Conservation (phyloP, 2,113 vertebrate species). For the Dasyornis broadbenti region DNA sequence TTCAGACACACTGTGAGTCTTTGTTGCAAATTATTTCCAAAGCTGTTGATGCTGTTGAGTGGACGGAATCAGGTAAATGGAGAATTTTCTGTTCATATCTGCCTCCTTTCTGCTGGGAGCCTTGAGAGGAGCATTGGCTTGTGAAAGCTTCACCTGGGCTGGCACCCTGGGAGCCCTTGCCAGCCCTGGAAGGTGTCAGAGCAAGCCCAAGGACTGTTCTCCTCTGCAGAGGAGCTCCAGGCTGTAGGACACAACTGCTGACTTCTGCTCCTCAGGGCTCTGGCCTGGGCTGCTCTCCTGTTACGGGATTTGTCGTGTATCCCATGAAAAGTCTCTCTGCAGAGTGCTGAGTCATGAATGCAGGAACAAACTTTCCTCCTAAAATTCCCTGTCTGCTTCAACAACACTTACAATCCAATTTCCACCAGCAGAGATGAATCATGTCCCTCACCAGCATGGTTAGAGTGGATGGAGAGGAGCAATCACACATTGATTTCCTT, state of each 20-base stretch:
- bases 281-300: neutral
- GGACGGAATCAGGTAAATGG: neutral
- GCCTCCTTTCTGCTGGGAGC: neutral
- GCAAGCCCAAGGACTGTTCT: neutral
- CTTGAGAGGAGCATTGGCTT: neutral
- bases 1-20: neutral
- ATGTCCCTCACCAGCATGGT: constrained; percentile 22
- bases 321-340: neutral
- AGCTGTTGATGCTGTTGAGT: neutral
- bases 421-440: constrained; percentile 43
- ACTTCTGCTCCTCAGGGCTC: neutral
- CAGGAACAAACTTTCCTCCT: constrained; percentile 18
- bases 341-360: neutral
- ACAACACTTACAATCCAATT: constrained; percentile 42
- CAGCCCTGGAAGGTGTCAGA: neutral
- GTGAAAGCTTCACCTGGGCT: neutral
- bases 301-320: neutral
- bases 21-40: neutral
- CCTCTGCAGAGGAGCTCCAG: neutral
- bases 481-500: constrained; percentile 46
- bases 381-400: constrained; percentile 42
- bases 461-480: constrained; percentile 20
- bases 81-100: neutral
- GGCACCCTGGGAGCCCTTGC: neutral
- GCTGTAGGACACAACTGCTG: neutral